A percentile compares a stretch with the other conserved stretches of the same genome.
These are phyloP conservation scores for Catocala sponsa DNA, from an alignment of 2,888 invertebrate species.

Conservation along the genomic window DNA sequence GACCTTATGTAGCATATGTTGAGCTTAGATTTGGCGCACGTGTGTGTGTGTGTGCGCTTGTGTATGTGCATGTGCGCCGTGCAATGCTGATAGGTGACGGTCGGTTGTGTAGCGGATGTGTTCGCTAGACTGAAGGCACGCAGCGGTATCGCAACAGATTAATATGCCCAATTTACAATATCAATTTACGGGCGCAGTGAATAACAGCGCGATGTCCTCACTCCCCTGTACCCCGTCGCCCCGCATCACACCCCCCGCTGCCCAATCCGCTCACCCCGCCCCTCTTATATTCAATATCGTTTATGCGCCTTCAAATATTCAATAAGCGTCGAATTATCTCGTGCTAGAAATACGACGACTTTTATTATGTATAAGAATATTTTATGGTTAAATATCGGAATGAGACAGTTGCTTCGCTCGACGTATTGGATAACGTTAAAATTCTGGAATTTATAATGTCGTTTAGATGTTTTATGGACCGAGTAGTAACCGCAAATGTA, in stretches of 20 bases:
- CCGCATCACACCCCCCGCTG: background rate
- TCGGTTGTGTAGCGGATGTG: too few species aligned
- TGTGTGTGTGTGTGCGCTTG: too few species aligned
- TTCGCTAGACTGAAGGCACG: too few species aligned
- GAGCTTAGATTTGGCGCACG: too few species aligned
- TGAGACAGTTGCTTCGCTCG: constrained; percentile 6
- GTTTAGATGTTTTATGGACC: background rate
- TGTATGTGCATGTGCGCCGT: too few species aligned
- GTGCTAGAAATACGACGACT: constrained; percentile 17
- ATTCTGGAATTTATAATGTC: background rate
- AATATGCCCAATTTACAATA: constrained; percentile 23
- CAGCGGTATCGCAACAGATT: constrained; percentile 9
- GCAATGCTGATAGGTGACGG: too few species aligned
- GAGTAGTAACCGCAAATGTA: too few species aligned
- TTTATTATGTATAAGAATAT: constrained; percentile 25
- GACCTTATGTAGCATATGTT: too few species aligned
- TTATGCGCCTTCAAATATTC: constrained; percentile 29
- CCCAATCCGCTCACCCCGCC: background rate
- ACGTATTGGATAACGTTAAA: background rate
- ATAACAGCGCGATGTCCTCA: constrained; percentile 8
- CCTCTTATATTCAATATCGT: constrained; percentile 24
- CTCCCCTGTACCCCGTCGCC: background rate
- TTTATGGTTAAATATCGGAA: constrained; percentile 21
- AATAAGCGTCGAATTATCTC: constrained; percentile 27
- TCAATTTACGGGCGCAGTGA: constrained; percentile 12